phyloP scores from a whole-genome alignment of 1,140 invertebrate genomes.

The Neodiprion virginianus region DNA sequence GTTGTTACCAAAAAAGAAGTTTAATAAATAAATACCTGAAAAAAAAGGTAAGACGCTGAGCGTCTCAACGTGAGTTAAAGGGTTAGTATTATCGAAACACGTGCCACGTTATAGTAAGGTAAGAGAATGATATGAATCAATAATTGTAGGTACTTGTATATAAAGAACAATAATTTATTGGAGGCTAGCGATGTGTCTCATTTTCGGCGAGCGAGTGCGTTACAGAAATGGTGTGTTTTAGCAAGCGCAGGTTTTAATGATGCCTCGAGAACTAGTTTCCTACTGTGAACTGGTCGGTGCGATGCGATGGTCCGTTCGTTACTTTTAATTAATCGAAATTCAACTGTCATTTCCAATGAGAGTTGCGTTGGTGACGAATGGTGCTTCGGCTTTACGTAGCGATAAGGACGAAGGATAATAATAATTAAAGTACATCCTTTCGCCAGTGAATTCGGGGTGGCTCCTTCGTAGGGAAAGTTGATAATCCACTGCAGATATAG shows the following conservation, averaged over 20 bases:
- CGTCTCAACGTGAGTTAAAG: too few species aligned
- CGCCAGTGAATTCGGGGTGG: background rate
- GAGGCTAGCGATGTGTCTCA: background rate
- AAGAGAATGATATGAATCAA: too few species aligned
- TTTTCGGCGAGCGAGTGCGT: background rate
- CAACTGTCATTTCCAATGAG: background rate
- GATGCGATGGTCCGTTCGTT: background rate
- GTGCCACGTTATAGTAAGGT: too few species aligned
- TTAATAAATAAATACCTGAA: too few species aligned
- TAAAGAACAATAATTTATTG: background rate
- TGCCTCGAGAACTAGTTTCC: background rate
- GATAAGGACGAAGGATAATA: background rate
- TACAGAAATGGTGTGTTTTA: background rate
- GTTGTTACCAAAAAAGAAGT: too few species aligned
- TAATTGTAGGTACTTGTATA: background rate
- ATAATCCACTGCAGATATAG: background rate
- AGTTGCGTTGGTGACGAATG: background rate
- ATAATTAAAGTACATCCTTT: conserved; percentile 6
- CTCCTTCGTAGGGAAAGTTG: background rate
- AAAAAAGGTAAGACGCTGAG: too few species aligned
- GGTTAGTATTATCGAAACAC: too few species aligned
- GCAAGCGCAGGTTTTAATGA: background rate
- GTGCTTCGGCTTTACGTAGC: background rate
- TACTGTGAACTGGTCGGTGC: background rate
- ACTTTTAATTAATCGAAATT: background rate